Conservation (phyloP, 2,888 invertebrate species). For the Drosophila niveifrons region DNA sequence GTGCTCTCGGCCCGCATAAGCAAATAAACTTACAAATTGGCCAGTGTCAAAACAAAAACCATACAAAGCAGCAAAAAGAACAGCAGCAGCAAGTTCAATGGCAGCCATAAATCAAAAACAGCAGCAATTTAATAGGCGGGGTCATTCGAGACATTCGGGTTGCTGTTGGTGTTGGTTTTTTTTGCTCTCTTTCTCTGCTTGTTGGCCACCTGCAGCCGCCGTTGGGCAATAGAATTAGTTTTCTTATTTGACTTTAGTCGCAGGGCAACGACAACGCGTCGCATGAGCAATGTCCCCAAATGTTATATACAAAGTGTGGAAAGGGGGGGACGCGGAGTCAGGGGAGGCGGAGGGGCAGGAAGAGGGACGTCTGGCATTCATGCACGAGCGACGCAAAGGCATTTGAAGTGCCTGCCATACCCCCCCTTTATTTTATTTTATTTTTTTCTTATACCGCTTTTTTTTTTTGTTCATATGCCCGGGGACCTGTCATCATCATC, state of each 20-base stretch:
- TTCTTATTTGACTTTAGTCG: constrained; percentile 73
- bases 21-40: constrained; percentile 78
- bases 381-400: constrained; percentile 69
- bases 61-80: constrained; percentile 14
- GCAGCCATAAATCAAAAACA: constrained; percentile 77
- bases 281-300: constrained; percentile 54
- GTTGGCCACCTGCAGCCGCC: constrained; percentile 50
- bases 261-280: constrained; percentile 41
- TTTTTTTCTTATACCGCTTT: background rate
- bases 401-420: constrained; percentile 38
- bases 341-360: background rate
- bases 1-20: constrained; percentile 49
- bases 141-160: constrained; percentile 34
- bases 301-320: constrained; percentile 4
- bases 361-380: constrained; percentile 58
- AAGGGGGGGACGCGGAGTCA: background rate
- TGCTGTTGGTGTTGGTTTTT: background rate
- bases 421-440: background rate
- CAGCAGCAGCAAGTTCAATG: constrained; percentile 61
- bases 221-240: constrained; percentile 72
- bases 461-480: constrained; percentile 35
- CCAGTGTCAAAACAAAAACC: constrained; percentile 45
- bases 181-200: background rate
- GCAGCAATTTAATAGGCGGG: constrained; percentile 54
- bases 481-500: constrained; percentile 54